Conservation (phyloP, 2,797 vertebrate genomes). For the Notamacropus eugenii region DNA sequence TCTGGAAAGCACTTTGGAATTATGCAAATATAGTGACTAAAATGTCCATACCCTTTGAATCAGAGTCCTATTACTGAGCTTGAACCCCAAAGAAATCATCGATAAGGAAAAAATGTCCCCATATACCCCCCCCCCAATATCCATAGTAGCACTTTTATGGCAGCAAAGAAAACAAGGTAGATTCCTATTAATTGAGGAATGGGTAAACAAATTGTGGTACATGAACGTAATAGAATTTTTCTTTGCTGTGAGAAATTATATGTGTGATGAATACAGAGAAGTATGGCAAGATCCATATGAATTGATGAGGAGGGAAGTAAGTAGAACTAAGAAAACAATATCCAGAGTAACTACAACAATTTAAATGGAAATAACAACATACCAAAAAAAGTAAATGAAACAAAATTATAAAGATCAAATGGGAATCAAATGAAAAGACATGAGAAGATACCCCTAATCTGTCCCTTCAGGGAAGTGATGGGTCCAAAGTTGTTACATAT, state of each 20-base stretch:
- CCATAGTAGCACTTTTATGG: background rate
- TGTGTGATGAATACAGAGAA: background rate
- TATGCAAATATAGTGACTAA: background rate
- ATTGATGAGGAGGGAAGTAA: background rate
- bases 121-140: background rate
- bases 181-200: background rate
- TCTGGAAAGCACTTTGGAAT: background rate
- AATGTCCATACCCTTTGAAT: background rate
- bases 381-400: background rate
- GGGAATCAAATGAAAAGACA: background rate
- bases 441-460: background rate
- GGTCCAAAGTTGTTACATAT: too few species aligned
- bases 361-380: background rate
- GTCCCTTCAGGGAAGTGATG: too few species aligned
- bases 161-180: background rate
- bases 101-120: background rate
- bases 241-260: background rate
- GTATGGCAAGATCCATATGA: background rate
- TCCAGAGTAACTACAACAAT: background rate
- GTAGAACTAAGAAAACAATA: background rate
- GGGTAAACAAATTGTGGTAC: background rate
- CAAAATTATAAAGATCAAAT: background rate
- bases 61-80: too few species aligned
- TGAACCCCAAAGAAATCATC: too few species aligned
- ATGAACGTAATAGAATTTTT: background rate